These are phyloP conservation scores for Melinaea menophilus DNA, from an alignment of 2,888 invertebrate species.

Conservation along the genomic window DNA sequence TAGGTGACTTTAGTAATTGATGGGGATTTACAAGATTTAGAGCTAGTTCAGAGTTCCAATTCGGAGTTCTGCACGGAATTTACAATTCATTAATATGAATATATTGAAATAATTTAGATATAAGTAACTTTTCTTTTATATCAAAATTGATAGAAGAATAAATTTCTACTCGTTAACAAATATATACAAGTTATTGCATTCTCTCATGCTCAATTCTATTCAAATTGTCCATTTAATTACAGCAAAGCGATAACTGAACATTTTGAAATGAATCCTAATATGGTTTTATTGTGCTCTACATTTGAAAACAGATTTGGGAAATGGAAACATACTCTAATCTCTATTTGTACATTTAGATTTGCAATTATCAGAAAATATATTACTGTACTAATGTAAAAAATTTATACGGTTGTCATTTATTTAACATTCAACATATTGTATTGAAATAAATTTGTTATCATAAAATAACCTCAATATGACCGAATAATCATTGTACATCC, in stretches of 20 bases:
- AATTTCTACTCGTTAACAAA: not conserved
- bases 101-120: not conserved
- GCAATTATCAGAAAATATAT: not conserved
- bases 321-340: conserved; percentile 22
- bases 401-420: not conserved
- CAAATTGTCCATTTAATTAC: conserved; percentile 22
- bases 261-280: conserved; percentile 24
- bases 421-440: not conserved
- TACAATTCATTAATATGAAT: not conserved
- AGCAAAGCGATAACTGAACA: conserved; percentile 26
- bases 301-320: conserved; percentile 11
- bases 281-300: conserved; percentile 12
- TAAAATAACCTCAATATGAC: not conserved
- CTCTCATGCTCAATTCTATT: conserved; percentile 2
- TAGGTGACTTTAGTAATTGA: conserved; percentile 62
- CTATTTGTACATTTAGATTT: conserved; percentile 12
- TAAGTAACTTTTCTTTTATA: not conserved
- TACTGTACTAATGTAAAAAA: not conserved
- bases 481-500: not conserved
- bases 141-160: not conserved
- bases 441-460: not conserved
- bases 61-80: conserved; percentile 1
- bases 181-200: not conserved
- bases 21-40: conserved; percentile 29
- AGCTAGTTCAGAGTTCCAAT: not conserved